Evolutionary conservation across 1,140 invertebrate genomes (phyloP).

Genomic region (Drosophila dunni): DNA sequence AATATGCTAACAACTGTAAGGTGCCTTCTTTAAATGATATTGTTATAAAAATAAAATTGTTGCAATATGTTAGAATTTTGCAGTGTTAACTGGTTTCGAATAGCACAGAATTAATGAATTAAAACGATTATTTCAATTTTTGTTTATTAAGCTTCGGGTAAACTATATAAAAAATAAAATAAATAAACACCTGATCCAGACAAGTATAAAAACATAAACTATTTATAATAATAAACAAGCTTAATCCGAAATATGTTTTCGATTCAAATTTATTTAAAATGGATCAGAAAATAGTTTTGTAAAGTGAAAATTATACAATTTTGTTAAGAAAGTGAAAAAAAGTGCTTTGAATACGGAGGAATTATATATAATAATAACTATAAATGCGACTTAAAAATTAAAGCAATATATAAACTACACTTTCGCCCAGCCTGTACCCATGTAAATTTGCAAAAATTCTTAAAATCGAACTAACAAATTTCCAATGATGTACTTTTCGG

Average conservation of each 20-base stretch:
- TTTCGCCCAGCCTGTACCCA: neutral
- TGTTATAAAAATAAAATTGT: conserved; percentile 15
- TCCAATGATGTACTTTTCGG: neutral
- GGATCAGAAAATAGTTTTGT: too few species aligned
- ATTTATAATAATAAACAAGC: neutral
- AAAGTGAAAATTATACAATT: too few species aligned
- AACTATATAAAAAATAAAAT: neutral
- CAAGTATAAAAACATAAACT: neutral
- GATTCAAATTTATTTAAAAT: neutral
- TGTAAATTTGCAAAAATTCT: neutral
- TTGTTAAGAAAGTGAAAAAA: too few species aligned
- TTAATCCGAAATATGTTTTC: neutral
- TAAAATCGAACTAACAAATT: neutral
- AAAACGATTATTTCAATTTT: neutral
- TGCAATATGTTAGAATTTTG: conserved; percentile 17
- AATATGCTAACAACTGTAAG: conserved; percentile 28
- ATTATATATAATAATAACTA: neutral
- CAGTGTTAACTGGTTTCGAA: conserved; percentile 40
- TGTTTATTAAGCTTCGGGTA: conserved; percentile 2
- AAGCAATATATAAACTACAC: conserved; percentile 1
- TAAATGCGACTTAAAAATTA: neutral
- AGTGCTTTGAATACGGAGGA: too few species aligned
- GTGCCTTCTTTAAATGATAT: conserved; percentile 41
- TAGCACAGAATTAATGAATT: neutral
- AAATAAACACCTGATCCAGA: too few species aligned